phyloP scores from a whole-genome alignment of 2,888 invertebrate species.

The Apoda limacodes region DNA sequence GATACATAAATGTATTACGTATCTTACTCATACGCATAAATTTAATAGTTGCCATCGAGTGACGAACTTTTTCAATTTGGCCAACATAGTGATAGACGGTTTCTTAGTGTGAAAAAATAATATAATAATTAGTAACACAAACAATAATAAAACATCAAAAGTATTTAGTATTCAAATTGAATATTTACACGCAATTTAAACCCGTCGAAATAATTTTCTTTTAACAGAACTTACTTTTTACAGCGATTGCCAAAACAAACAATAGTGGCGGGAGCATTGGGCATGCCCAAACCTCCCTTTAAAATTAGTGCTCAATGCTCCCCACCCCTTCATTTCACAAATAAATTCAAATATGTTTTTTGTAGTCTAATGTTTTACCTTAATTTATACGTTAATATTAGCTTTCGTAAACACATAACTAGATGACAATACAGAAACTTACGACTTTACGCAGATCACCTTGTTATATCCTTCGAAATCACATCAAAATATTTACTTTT shows the following conservation, averaged over 20 bases:
- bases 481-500: conserved; percentile 17
- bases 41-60: conserved; percentile 18
- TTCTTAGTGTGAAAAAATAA: conserved; percentile 12
- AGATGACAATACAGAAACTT: conserved; percentile 10
- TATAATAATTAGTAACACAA: conserved; percentile 1
- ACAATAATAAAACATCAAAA: conserved; percentile 6
- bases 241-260: conserved; percentile 3
- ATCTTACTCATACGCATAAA: conserved; percentile 21
- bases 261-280: conserved; percentile 10
- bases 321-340: conserved; percentile 5
- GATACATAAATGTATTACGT: conserved; percentile 14
- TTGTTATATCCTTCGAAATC: conserved; percentile 11
- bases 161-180: conserved; percentile 4
- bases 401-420: conserved; percentile 9
- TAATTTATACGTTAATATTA: conserved; percentile 11
- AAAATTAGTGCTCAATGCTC: conserved; percentile 6
- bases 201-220: not conserved
- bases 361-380: conserved; percentile 8
- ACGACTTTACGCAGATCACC: conserved; percentile 11
- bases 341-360: conserved; percentile 10
- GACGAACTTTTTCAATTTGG: conserved; percentile 17
- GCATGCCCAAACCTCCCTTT: conserved; percentile 12
- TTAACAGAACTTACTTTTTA: not conserved
- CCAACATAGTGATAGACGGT: conserved; percentile 18
- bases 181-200: conserved; percentile 1